Percentiles rank a stretch among this genome's conserved stretches.
Evolutionary conservation across 2,797 vertebrate species (phyloP).

Genomic region (Erethizon dorsatum): DNA sequence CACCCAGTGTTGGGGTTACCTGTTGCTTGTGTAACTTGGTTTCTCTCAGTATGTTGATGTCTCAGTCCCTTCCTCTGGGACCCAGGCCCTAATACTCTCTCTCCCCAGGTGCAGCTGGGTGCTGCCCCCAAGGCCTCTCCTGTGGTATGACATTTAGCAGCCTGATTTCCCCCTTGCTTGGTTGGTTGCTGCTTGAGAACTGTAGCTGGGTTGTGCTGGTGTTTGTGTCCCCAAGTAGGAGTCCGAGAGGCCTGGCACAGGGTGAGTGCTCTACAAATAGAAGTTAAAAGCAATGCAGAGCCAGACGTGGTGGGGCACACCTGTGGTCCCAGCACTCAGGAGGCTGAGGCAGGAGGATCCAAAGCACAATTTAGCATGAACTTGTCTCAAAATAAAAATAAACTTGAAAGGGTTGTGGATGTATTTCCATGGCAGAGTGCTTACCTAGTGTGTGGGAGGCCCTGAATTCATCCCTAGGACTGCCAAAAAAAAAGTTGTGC

Average conservation of each 20-base stretch:
- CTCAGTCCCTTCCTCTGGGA: neutral
- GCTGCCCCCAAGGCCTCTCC: too few species aligned
- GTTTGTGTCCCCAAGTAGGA: neutral
- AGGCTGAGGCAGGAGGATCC: neutral
- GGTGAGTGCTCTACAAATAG: neutral
- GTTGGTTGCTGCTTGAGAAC: neutral
- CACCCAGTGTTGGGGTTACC: neutral
- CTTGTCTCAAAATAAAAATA: neutral
- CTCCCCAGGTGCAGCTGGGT: too few species aligned
- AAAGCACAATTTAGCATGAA: neutral
- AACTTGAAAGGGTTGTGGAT: neutral
- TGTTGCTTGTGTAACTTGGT: neutral
- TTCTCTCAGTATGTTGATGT: neutral
- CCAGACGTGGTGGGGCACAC: neutral
- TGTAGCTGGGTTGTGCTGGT: neutral
- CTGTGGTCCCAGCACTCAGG: neutral
- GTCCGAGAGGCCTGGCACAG: accelerated
- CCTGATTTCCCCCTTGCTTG: neutral
- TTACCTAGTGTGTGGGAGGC: neutral
- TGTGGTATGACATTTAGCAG: too few species aligned
- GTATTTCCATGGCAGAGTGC: neutral
- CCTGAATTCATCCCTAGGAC: neutral
- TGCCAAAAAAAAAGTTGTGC: neutral
- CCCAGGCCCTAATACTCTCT: neutral
- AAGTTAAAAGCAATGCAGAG: neutral